Base-by-base conservation (phyloP, 2,113 vertebrate species). In the Puntigrus tetrazona region DNA sequence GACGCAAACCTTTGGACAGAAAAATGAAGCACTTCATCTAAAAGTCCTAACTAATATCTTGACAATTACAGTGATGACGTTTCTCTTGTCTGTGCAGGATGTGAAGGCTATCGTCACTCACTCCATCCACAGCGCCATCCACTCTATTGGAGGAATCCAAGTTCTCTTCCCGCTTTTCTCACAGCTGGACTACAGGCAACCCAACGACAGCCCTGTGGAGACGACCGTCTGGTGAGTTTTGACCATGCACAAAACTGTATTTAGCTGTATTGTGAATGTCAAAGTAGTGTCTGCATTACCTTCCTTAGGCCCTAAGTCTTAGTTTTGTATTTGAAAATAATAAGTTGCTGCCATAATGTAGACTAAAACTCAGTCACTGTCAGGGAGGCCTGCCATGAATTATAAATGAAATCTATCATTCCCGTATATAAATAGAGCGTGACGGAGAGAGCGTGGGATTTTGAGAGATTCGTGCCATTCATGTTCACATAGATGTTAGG, bases 91-190 rank as follows among this genome's bases (percentile, higher is more conserved):
- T 69, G 1, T 67, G 61, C 92, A 99, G 98, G 98, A 99, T 86
- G 98, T 99, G 93, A 99, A 99, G 94, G 98, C 98, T 92, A 99
- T 99, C 29, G 98, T 99, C 88, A 99, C 98, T 22, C 98, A 99
- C 95, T 99, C 98, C 91, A 99, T 99, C 93, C 98, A 99, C 91
- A 99, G 98, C 1, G 98, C 98, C 88, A 99, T 99, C 92, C 98
- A 99, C 94, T 99, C 98, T 29, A 98, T 99, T 76, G 98, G 98
- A 85, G 98, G 98, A 22, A 99, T 99, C 90, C 98, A 99, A 94
- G 98, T 99, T 76, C 95, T 99, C 88, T 99, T 99, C 88, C 98
- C 98, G 45, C 97, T 99, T 77, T 99, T 99, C 88, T 97, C 97
- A 57, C 98, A 99, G 91, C 92, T 99, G 90, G 98, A 99, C 92